phyloP scores from a whole-genome alignment of 2,888 invertebrate species.

The Acleris emargana region DNA sequence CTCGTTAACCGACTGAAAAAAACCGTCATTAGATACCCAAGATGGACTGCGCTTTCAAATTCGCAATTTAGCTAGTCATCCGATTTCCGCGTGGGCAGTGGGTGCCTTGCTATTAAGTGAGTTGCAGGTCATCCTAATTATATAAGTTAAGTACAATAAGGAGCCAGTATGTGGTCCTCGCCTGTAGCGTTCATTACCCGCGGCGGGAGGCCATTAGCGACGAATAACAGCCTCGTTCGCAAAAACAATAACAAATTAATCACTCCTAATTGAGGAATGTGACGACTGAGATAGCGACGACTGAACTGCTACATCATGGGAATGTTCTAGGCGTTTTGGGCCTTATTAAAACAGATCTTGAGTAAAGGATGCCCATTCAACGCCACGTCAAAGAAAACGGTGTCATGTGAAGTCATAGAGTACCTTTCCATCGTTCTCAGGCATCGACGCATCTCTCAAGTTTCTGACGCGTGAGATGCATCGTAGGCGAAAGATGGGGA shows the following conservation, averaged over 20 bases:
- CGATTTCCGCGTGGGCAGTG: constrained; percentile 8
- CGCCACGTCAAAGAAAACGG: too few species aligned
- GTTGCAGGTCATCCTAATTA: constrained; percentile 18
- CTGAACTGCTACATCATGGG: not conserved
- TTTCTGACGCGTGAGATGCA: too few species aligned
- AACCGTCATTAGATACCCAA: not conserved
- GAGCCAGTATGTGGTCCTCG: constrained; percentile 52
- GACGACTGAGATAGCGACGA: constrained; percentile 29
- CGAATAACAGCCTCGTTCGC: constrained; percentile 59
- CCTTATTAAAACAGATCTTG: too few species aligned
- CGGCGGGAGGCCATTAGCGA: constrained; percentile 62
- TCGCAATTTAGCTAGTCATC: constrained; percentile 11
- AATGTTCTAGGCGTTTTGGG: constrained; percentile 6
- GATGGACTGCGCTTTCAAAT: constrained; percentile 4
- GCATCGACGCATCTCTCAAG: not conserved
- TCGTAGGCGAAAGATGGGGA: too few species aligned
- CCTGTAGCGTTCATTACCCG: constrained; percentile 50
- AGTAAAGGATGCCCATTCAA: too few species aligned
- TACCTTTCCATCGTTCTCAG: too few species aligned
- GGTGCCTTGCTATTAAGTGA: constrained; percentile 1
- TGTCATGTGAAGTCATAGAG: too few species aligned
- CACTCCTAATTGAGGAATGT: constrained; percentile 46
- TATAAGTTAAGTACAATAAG: constrained; percentile 32
- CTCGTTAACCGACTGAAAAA: not conserved
- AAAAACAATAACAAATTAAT: constrained; percentile 65